phyloP scores from a whole-genome alignment of 92 coral and sea anemone genomes.

The Blastomussa wellsi region DNA sequence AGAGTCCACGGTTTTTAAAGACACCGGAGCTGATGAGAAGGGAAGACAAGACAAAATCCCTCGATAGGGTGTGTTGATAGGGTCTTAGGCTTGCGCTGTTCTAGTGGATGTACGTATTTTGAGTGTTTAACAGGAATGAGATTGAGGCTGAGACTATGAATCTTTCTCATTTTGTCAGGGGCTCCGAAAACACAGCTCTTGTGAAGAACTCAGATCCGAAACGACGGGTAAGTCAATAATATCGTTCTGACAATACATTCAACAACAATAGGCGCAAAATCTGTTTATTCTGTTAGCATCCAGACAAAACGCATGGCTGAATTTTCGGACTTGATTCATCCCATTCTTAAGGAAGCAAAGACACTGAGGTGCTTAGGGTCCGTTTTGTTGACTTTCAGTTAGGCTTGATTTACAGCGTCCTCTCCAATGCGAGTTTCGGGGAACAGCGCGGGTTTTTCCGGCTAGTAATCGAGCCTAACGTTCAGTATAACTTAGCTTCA shows the following conservation, averaged over 20 bases:
- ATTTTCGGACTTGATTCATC: no score
- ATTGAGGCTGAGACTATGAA: not conserved
- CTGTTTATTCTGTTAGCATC: no score
- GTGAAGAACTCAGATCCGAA: slow-evolving; percentile 61
- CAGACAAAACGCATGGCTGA: no score
- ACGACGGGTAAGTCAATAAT: slow-evolving; percentile 26
- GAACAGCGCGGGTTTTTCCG: no score
- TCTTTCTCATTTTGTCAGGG: slow-evolving; percentile 21
- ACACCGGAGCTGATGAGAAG: slow-evolving; percentile 56
- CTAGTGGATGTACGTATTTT: not conserved
- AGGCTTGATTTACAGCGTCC: no score
- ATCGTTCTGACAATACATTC: not conserved
- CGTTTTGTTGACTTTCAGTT: no score
- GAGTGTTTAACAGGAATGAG: no score
- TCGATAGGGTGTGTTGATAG: slow-evolving; percentile 49
- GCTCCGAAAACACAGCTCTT: slow-evolving; percentile 47
- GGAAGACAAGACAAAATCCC: slow-evolving; percentile 33
- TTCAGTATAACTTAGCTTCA: not conserved
- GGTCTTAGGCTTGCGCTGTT: not conserved
- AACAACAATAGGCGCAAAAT: not conserved
- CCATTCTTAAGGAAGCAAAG: no score
- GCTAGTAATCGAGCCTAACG: no score
- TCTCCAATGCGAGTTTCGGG: no score
- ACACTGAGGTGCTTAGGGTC: no score
- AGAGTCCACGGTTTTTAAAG: not conserved